These are phyloP conservation scores for Liparis tanakae DNA, from an alignment of 2,797 vertebrate species.

Conservation along the genomic window DNA sequence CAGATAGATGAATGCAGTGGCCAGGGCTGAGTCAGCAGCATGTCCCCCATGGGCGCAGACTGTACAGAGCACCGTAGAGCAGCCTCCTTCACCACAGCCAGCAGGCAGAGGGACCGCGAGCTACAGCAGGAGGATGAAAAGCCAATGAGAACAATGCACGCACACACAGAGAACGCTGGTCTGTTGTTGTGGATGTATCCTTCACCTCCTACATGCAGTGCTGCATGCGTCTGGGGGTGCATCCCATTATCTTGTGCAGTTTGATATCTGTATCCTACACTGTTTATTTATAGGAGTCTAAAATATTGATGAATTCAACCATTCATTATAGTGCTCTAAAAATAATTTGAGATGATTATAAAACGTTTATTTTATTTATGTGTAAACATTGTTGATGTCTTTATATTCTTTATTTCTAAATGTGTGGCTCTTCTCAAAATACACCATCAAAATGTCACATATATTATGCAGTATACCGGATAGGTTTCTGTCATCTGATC, in stretches of 20 bases:
- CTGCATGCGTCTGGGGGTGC: constrained; percentile 31
- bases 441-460: constrained; percentile 1
- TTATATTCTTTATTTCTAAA: background rate
- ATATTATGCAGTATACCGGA: background rate
- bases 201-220: constrained; percentile 39
- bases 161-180: constrained; percentile 24
- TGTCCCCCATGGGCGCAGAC: constrained; percentile 76
- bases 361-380: constrained; percentile 3
- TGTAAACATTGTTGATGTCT: background rate
- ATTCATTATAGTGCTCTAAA: background rate
- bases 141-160: constrained; percentile 53
- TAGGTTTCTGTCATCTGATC: constrained; percentile 23
- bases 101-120: constrained; percentile 47
- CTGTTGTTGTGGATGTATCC: constrained; percentile 35
- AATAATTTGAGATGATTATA: background rate
- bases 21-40: constrained; percentile 84
- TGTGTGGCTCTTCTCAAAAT: constrained; percentile 1
- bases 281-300: background rate
- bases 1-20: constrained; percentile 85
- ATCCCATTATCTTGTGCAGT: constrained; percentile 7
- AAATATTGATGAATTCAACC: background rate
- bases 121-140: constrained; percentile 48
- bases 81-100: constrained; percentile 61
- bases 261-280: background rate
- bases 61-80: constrained; percentile 71